Evolutionary conservation across 2,888 invertebrate genomes (phyloP), one percentile per base, ranked within the genome.

Genomic region (Coelopa pilipes): DNA sequence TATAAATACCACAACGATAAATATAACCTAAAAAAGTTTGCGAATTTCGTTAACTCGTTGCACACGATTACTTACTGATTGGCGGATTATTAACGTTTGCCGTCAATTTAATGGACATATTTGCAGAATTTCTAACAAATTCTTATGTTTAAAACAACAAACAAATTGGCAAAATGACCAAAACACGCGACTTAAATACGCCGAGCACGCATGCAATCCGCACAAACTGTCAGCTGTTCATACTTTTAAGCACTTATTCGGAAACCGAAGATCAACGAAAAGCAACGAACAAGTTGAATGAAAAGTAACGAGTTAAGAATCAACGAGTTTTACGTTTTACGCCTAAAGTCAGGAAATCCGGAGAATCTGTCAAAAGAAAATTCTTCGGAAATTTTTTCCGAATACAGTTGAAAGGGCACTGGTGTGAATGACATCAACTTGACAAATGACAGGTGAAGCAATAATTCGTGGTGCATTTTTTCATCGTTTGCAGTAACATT

Each of bases 1-100:
- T 70, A 19, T 17, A 24, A 55, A 49, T 67, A 13, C 46, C 10
- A 9, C 45, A 0, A 17, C 19, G 4, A 46, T 86, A 86, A 86
- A n/a, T n/a, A n/a, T n/a, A n/a, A n/a, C n/a, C 83, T 84, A 84
- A 82, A 82, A 81, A 81, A 68, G 74, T 13, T 55, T 50, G 15
- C 0, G 11, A 63, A 50, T 2, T 17, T 17, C 9, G 69, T 17
- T 12, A 9, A 57, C 10, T 50, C 13, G 46, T 47, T 24, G 60
- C 49, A 50, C 11, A 45, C 47, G 13, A 19, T 13, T 15, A 84
- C 87, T 85, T 82, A 87, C 87, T 86, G 74, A 88, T 86, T 50
- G 87, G 88, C 60, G 88, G 87, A 81, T 86, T 86, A 57, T 82
- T 84, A 50, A 85, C 79, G 77, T 87, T 87, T 3, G 87, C 88